Evolutionary conservation across 2,113 vertebrate species (phyloP).

Genomic region (Chiloscyllium plagiosum): DNA sequence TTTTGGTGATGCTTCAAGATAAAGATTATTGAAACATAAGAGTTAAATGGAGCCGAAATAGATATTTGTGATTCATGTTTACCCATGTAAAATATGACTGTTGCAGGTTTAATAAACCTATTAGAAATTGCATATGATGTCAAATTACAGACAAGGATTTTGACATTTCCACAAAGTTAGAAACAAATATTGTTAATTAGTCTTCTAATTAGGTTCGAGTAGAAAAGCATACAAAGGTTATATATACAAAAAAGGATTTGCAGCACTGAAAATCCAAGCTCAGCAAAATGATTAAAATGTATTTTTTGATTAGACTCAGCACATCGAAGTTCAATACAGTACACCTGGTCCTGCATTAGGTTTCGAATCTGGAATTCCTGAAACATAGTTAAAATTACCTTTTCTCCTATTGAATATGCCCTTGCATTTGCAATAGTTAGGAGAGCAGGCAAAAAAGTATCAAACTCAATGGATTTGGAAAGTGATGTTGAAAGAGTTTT

Average conservation of each 20-base stretch:
- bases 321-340: neutral
- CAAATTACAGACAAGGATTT: conserved; percentile 18
- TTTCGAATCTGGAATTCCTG: neutral
- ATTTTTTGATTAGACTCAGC: neutral
- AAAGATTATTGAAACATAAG: neutral
- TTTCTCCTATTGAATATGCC: neutral
- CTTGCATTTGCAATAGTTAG: too few relatives aligned
- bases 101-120: neutral
- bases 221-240: neutral
- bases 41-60: neutral
- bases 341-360: neutral
- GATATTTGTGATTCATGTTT: neutral
- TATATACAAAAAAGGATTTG: neutral
- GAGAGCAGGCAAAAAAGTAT: neutral
- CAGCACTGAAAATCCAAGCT: neutral
- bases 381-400: neutral
- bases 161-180: conserved; percentile 24
- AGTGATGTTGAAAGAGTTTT: too few relatives aligned
- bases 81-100: neutral
- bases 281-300: neutral
- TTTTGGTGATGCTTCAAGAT: neutral
- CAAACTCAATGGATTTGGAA: too few relatives aligned
- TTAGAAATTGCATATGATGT: conserved; percentile 11
- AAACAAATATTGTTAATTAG: conserved; percentile 21
- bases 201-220: conserved; percentile 1